Conservation (phyloP, 1,140 invertebrate genomes). For the Saccostrea glomerata region DNA sequence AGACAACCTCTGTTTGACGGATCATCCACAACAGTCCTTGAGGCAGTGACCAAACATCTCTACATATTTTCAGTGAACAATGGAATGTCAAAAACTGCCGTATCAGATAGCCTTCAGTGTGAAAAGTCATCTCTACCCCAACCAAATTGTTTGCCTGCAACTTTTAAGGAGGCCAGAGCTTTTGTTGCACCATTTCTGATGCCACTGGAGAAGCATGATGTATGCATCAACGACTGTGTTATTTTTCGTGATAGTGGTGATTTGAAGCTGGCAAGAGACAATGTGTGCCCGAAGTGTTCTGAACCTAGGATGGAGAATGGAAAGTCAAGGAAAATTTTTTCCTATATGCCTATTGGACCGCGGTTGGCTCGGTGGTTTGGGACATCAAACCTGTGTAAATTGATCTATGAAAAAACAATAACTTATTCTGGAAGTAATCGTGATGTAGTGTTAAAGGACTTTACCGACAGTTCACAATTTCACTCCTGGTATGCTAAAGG, state of each 20-base stretch:
- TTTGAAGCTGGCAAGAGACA: not conserved
- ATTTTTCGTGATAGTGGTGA: not conserved
- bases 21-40: not conserved
- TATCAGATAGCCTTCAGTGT: not conserved
- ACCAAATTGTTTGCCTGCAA: slow-evolving; percentile 8
- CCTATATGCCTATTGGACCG: slow-evolving; percentile 7
- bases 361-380: slow-evolving; percentile 33
- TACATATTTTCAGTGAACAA: slow-evolving; percentile 28
- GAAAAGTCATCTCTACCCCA: slow-evolving; percentile 16
- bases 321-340: not conserved
- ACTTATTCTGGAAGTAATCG: not conserved
- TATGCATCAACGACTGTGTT: slow-evolving; percentile 25
- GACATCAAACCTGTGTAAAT: slow-evolving; percentile 18
- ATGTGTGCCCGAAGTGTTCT: not conserved
- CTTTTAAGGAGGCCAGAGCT: not conserved
- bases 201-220: slow-evolving; percentile 20
- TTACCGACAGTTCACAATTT: too few relatives aligned
- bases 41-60: not conserved
- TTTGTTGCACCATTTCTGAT: slow-evolving; percentile 27
- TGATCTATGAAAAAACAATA: not conserved
- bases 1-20: not conserved
- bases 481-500: too few relatives aligned
- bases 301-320: not conserved
- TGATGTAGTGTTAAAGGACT: too few relatives aligned
- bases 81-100: slow-evolving; percentile 33